A percentile compares a stretch with the other conserved stretches of the same genome.
These are phyloP conservation scores for Halocaridina rubra DNA, from an alignment of 2,888 invertebrate species.

Conservation along the genomic window DNA sequence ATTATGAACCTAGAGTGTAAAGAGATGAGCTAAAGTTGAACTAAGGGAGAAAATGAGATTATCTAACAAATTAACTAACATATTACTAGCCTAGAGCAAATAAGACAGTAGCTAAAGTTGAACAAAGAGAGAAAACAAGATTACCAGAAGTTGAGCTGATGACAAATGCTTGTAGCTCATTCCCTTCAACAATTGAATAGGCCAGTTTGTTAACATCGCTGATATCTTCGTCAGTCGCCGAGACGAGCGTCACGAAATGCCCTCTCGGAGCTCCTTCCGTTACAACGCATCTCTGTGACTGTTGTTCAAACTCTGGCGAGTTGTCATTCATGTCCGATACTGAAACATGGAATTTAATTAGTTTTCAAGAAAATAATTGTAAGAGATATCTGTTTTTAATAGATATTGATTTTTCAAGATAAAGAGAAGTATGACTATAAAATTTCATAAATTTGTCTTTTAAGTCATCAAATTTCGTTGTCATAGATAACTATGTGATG, in stretches of 20 bases:
- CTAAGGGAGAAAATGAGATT: too few relatives aligned
- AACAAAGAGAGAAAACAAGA: not conserved
- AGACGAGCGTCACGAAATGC: conserved; percentile 87
- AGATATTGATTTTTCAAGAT: not conserved
- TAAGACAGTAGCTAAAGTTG: too few relatives aligned
- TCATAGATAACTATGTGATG: too few relatives aligned
- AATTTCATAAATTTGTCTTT: too few relatives aligned
- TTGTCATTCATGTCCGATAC: conserved; percentile 90
- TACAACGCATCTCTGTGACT: conserved; percentile 81
- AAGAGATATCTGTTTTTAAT: too few relatives aligned
- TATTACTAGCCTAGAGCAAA: too few relatives aligned
- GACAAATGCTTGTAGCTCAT: conserved; percentile 79
- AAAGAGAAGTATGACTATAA: too few relatives aligned
- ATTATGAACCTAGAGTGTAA: too few relatives aligned
- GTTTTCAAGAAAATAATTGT: not conserved
- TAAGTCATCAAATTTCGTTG: too few relatives aligned
- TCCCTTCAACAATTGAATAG: conserved; percentile 86
- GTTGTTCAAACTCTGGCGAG: conserved; percentile 82
- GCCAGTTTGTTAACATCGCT: conserved; percentile 80
- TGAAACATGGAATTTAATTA: conserved; percentile 26
- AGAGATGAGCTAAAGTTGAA: too few relatives aligned
- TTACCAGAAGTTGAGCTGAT: conserved; percentile 74
- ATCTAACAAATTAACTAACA: too few relatives aligned
- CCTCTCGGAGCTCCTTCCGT: conserved; percentile 87
- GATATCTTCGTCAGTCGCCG: conserved; percentile 88